Evolutionary conservation across 2,888 invertebrate genomes (phyloP), one percentile per base, ranked within the genome.

Genomic region (Microplitis manilae): DNA sequence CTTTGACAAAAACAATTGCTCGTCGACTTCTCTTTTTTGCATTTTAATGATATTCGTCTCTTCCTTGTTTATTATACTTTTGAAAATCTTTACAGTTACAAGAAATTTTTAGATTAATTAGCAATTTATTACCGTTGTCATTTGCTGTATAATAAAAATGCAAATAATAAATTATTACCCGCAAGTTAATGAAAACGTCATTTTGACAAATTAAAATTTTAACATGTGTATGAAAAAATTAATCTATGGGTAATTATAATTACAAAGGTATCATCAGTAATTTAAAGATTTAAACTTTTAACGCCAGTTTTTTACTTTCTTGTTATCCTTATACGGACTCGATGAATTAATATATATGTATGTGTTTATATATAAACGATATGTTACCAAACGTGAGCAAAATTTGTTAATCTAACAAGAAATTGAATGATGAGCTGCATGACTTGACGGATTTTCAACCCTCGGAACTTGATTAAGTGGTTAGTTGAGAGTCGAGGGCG

Each of bases 391-490:
- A 65, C 59, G 60, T 67, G 67, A 73, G 65, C 50, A 73, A 73
- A 73, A 73, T 73, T 38, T 30, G 50, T 38, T 20, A 67, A 73
- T 73, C 30, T 50, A 50, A 59, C 15, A 65, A 41, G 17, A 64
- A 39, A 64, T 64, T 64, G 72, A 64, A 73, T 30, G 67, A 73
- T n/a, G 60, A 30, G 67, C 8, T 20, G 38, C 73, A 73, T 73
- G 73, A 73, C 73, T 50, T 65, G 38, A 59, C 73, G 67, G 67
- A 73, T 50, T 73, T 73, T 73, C 30, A 50, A 73, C 65, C 73
- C 67, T 67, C 73, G 50, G 62, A 30, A 61, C 41, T 73, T 65
- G 65, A 73, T 64, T 41, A 73, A 73, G 65, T 65, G 73, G 6
- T 38, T 62, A 17, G 40, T 17, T 61, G 65, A 60, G 60, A 65